Evolutionary conservation across 92 coral and sea anemone genomes (phyloP).

Genomic region (Palythoa caribaeorum): DNA sequence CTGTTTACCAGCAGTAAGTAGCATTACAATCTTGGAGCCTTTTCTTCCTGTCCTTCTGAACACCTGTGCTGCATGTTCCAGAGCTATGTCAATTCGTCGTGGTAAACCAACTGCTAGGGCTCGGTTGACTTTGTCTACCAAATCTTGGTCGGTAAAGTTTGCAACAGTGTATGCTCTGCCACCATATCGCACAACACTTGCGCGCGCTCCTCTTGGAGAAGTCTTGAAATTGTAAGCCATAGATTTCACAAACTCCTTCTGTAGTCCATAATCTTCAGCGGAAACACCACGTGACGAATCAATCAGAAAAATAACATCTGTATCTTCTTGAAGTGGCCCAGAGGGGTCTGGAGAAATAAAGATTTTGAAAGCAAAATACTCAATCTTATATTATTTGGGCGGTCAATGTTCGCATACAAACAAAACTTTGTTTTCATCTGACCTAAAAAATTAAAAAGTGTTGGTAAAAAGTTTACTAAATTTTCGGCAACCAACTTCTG

Average conservation of each 20-base stretch:
- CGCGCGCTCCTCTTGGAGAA: conserved; percentile 27
- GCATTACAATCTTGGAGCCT: conserved; percentile 63
- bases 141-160: conserved; percentile 25
- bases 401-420: neutral
- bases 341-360: conserved; percentile 25
- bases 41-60: conserved; percentile 49
- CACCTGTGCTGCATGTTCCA: conserved; percentile 33
- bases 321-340: conserved; percentile 36
- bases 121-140: conserved; percentile 7
- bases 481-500: no score
- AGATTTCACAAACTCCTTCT: conserved; percentile 38
- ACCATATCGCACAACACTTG: conserved; percentile 37
- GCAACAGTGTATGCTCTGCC: conserved; percentile 23
- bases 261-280: conserved; percentile 40
- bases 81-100: conserved; percentile 29
- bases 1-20: conserved; percentile 62
- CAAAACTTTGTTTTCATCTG: no score
- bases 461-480: no score
- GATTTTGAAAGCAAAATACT: neutral
- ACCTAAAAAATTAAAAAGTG: no score
- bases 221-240: conserved; percentile 29
- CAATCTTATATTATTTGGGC: neutral
- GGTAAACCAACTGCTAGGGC: conserved; percentile 25
- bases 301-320: conserved; percentile 40
- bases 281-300: conserved; percentile 39